phyloP scores from a whole-genome alignment of 2,888 invertebrate species.

The Griposia aprilina region DNA sequence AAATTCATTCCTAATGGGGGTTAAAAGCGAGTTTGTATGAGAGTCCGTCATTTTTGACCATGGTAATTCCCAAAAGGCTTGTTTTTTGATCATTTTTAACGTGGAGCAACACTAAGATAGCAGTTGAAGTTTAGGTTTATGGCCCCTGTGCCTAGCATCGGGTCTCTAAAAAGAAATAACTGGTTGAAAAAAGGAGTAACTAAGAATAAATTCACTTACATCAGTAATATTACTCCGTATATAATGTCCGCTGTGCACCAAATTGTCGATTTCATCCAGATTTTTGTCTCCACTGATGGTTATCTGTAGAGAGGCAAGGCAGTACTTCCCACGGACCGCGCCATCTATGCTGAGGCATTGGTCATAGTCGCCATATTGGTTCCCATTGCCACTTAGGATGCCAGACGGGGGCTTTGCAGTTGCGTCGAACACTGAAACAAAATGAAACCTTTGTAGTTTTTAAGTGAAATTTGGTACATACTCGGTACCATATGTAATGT shows the following conservation, averaged over 20 bases:
- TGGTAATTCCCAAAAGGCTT: background rate
- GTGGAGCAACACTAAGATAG: background rate
- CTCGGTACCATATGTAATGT: background rate
- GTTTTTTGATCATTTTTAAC: background rate
- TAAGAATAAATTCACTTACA: conserved; percentile 79
- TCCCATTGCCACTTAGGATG: conserved; percentile 92
- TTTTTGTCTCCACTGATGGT: conserved; percentile 75
- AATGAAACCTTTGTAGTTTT: background rate
- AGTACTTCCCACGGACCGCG: conserved; percentile 92
- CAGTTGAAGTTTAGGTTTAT: background rate
- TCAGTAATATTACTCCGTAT: conserved; percentile 89
- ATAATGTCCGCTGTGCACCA: conserved; percentile 89
- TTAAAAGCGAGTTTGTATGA: background rate
- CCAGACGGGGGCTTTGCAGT: conserved; percentile 93
- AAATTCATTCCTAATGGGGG: background rate
- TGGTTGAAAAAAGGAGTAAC: background rate
- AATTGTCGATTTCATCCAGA: conserved; percentile 79
- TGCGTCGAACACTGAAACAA: conserved; percentile 93
- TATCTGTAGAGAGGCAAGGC: conserved; percentile 91
- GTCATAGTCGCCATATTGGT: conserved; percentile 93
- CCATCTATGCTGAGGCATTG: conserved; percentile 91
- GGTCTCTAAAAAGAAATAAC: background rate
- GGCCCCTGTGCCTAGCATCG: background rate
- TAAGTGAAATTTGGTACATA: background rate
- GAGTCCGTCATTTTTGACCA: background rate